These are phyloP conservation scores for Mechanitis mazaeus DNA, from an alignment of 2,888 invertebrate species.

Conservation along the genomic window DNA sequence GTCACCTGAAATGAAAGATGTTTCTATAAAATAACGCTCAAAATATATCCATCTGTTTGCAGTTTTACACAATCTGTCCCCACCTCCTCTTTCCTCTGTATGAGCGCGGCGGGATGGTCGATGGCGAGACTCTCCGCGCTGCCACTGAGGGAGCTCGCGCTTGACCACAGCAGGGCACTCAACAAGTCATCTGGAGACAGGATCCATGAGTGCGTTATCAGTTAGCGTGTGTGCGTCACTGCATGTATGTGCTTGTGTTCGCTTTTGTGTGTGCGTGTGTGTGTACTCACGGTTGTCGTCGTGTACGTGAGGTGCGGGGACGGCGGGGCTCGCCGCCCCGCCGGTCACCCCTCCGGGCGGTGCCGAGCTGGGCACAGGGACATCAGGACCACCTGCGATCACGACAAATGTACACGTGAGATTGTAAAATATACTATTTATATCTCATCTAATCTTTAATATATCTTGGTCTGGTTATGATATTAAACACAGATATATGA, in stretches of 20 bases:
- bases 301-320: constrained; percentile 65
- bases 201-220: background rate
- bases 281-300: constrained; percentile 68
- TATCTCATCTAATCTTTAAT: too few species aligned
- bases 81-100: constrained; percentile 52
- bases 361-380: constrained; percentile 90
- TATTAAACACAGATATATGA: too few species aligned
- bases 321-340: constrained; percentile 74
- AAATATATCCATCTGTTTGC: too few species aligned
- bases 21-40: too few species aligned
- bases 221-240: background rate
- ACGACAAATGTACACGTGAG: too few species aligned
- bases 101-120: constrained; percentile 49
- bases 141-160: constrained; percentile 59
- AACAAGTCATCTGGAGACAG: constrained; percentile 62
- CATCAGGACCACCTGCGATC: constrained; percentile 94
- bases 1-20: constrained; percentile 57
- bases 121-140: constrained; percentile 68
- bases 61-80: constrained; percentile 25
- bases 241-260: background rate
- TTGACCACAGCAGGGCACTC: constrained; percentile 69
- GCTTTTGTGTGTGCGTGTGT: background rate
- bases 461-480: too few species aligned
- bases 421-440: too few species aligned
- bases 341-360: constrained; percentile 74